A percentile compares a stretch with the other conserved stretches of the same genome.
Evolutionary conservation across 2,888 invertebrate species (phyloP).

Genomic region (Mimas tiliae): DNA sequence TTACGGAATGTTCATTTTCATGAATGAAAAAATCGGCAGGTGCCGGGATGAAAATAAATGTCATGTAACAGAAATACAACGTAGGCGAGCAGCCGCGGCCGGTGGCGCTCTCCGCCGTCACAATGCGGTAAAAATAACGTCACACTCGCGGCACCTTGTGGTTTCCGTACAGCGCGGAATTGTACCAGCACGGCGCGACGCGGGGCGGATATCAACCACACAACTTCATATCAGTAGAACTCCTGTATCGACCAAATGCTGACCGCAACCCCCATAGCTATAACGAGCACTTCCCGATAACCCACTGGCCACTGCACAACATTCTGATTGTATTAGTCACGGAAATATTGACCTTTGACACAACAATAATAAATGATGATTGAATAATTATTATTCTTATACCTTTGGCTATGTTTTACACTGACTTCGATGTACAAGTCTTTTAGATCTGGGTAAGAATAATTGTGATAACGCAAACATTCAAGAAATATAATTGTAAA

Average conservation of each 20-base stretch:
- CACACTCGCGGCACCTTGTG: constrained; percentile 25
- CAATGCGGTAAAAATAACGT: constrained; percentile 56
- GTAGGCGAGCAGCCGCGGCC: constrained; percentile 28
- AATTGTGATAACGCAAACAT: too few relatives aligned
- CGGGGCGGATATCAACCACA: background rate
- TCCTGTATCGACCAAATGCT: background rate
- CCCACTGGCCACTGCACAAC: background rate
- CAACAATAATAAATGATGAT: too few relatives aligned
- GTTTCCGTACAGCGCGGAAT: constrained; percentile 33
- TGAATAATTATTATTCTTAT: too few relatives aligned
- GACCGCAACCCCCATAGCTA: background rate
- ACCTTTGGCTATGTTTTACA: too few relatives aligned
- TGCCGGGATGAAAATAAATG: constrained; percentile 28
- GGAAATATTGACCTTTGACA: background rate
- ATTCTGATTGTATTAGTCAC: background rate
- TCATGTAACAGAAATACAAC: constrained; percentile 45
- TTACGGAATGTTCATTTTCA: constrained; percentile 2
- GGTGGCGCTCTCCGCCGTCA: constrained; percentile 31
- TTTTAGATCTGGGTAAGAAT: too few relatives aligned
- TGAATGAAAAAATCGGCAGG: constrained; percentile 26
- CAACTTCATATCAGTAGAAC: background rate
- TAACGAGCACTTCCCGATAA: background rate
- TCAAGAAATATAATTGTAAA: too few relatives aligned
- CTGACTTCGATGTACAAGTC: too few relatives aligned
- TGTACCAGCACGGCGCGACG: background rate